Conservation (phyloP, 2,113 vertebrate species). For the Gallinago jamesoni region DNA sequence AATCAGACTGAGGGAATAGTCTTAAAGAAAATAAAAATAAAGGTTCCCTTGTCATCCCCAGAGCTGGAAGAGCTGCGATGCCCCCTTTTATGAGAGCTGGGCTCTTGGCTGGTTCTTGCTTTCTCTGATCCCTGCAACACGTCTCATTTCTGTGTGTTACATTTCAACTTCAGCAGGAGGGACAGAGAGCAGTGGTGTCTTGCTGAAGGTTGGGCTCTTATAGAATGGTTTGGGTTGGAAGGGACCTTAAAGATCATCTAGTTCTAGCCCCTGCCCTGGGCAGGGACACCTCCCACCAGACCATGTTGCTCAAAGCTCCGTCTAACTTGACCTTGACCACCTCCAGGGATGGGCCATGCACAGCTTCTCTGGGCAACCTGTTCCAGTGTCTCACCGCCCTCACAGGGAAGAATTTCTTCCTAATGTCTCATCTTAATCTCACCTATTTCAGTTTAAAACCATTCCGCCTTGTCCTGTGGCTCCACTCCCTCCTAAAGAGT, state of each 20-base stretch:
- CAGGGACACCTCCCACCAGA: not conserved
- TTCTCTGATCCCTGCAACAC: not conserved
- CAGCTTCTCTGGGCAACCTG: not conserved
- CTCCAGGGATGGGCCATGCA: not conserved
- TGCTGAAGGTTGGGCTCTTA: not conserved
- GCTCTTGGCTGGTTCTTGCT: not conserved
- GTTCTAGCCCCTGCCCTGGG: not conserved
- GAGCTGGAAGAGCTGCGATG: not conserved
- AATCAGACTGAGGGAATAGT: not conserved
- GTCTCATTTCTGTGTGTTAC: rapidly evolving
- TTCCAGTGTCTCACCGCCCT: not conserved
- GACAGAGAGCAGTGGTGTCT: not conserved
- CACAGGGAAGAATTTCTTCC: not conserved
- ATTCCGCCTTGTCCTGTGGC: rapidly evolving
- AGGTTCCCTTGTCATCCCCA: not conserved
- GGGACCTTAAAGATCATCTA: not conserved
- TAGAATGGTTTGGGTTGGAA: not conserved
- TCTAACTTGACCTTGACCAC: not conserved
- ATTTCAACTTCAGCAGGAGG: not conserved
- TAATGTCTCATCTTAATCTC: not conserved
- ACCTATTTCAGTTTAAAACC: not conserved
- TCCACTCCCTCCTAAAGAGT: not conserved
- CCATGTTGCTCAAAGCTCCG: not conserved
- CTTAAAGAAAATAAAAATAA: not conserved
- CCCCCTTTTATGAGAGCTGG: not conserved